Evolutionary conservation across 2,113 vertebrate genomes (phyloP), one percentile per base, ranked within the genome.

Genomic region (Corydoras sp.): DNA sequence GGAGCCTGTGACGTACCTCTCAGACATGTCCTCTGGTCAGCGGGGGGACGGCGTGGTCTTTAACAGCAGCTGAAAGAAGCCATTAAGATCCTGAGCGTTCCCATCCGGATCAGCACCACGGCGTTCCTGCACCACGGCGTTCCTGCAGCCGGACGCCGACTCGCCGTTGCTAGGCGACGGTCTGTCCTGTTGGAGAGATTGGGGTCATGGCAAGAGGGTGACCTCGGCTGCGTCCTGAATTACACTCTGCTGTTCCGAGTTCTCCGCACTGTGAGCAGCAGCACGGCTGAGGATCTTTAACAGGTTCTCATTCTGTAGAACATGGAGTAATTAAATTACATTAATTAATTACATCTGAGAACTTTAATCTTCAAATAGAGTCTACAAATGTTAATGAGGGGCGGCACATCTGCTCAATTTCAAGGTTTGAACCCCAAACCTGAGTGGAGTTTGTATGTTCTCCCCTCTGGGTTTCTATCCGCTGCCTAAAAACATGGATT

Each of bases 21-120:
- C 88, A 50, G 90, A 96, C 95, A 97, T 96, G 89, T 90, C 90
- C 91, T 80, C 80, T 65, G 53, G 75, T 32, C 78, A 50, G 79
- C 4, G 50, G 65, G 24, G 71, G 58, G 65, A n/a, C 58, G 61
- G 71, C 76, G 74, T 54, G 72, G 74, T 77, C 76, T 75, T 85
- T 69, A 84, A 73, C 69, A 50, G 81, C 74, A 71, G 1, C 53
- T 58, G 62, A 66, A 64, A n/a, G 59, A 64, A 56, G 78, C 68
- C 77, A 35, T 80, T 62, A 63, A 49, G 74, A 74, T 73, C 69
- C 64, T 67, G 76, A 80, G 69, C 68, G 79, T 71, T 80, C 84
- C 87, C 88, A 88, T 88, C n/a, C 61, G 61, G 53, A 64, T 53
- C n/a, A 35, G 14, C 7, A 12, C 29, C 7, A 12, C 18, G 50